phyloP scores from a whole-genome alignment of 1,140 invertebrate species.

The Muscidifurax raptorellus region DNA sequence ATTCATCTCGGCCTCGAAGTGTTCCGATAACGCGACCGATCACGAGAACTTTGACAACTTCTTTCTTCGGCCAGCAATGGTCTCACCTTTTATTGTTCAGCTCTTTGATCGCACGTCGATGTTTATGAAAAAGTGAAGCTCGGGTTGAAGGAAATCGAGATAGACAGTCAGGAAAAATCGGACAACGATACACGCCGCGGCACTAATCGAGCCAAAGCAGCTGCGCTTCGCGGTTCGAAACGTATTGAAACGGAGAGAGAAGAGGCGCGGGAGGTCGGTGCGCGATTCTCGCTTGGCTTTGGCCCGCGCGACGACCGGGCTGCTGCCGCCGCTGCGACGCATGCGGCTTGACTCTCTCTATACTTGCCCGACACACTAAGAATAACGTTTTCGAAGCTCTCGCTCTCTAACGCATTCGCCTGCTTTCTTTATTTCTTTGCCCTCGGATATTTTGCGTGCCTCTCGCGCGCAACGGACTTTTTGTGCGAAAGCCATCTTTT shows the following conservation, averaged over 20 bases:
- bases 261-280: constrained; percentile 54
- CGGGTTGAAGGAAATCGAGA: too few species aligned
- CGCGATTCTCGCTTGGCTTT: constrained; percentile 59
- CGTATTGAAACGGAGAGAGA: constrained; percentile 63
- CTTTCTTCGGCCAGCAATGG: not conserved
- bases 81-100: constrained; percentile 38
- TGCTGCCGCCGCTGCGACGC: constrained; percentile 63
- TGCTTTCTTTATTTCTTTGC: not conserved
- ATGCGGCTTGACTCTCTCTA: constrained; percentile 64
- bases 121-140: not conserved
- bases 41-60: too few species aligned
- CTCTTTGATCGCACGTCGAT: not conserved
- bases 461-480: constrained; percentile 13
- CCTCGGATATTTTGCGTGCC: constrained; percentile 46
- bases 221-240: constrained; percentile 71
- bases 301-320: constrained; percentile 52
- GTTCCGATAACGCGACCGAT: too few species aligned
- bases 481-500: constrained; percentile 5
- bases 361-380: constrained; percentile 60
- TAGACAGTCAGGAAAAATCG: constrained; percentile 48
- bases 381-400: constrained; percentile 59
- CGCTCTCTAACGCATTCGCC: not conserved
- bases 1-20: too few species aligned
- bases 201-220: constrained; percentile 71
- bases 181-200: constrained; percentile 69